Evolutionary conservation across 2,797 vertebrate species (phyloP).

Genomic region (Adelosebastes latens): DNA sequence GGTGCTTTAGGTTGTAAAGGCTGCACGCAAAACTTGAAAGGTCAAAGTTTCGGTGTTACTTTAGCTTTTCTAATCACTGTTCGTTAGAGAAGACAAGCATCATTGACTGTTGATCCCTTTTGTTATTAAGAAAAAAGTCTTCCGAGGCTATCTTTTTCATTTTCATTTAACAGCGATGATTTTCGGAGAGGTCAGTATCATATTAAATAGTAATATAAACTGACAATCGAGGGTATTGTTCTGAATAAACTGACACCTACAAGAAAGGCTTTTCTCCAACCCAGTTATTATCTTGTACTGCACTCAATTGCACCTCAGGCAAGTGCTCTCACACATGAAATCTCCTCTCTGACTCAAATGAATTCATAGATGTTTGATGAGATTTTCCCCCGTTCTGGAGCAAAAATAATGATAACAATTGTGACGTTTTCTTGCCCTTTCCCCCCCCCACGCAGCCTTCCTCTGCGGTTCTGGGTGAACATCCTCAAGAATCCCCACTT

Average conservation of each 20-base stretch:
- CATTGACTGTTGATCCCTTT: conserved; percentile 8
- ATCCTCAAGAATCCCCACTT: conserved; percentile 99
- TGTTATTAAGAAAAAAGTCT: conserved; percentile 8
- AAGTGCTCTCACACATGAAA: conserved; percentile 51
- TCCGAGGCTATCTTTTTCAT: not conserved
- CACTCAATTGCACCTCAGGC: conserved; percentile 54
- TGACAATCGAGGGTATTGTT: conserved; percentile 48
- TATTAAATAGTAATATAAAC: conserved; percentile 47
- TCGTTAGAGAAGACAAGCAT: conserved; percentile 1
- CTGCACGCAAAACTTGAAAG: conserved; percentile 29
- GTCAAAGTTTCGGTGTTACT: conserved; percentile 40
- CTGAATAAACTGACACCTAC: conserved; percentile 53
- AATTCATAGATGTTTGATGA: conserved; percentile 35
- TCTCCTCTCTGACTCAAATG: conserved; percentile 31
- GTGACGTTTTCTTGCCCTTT: not conserved
- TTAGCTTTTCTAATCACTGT: conserved; percentile 37
- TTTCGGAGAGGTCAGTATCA: conserved; percentile 39
- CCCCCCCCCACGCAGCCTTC: conserved; percentile 83
- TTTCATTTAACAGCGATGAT: conserved; percentile 22
- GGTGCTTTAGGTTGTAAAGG: conserved; percentile 13
- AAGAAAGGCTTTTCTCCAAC: conserved; percentile 45
- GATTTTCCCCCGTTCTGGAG: conserved; percentile 7
- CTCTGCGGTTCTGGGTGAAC: conserved; percentile 98
- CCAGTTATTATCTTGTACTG: conserved; percentile 54
- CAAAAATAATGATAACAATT: conserved; percentile 22